phyloP scores from a whole-genome alignment of 2,888 invertebrate genomes.

The Trachelus troglodyta region DNA sequence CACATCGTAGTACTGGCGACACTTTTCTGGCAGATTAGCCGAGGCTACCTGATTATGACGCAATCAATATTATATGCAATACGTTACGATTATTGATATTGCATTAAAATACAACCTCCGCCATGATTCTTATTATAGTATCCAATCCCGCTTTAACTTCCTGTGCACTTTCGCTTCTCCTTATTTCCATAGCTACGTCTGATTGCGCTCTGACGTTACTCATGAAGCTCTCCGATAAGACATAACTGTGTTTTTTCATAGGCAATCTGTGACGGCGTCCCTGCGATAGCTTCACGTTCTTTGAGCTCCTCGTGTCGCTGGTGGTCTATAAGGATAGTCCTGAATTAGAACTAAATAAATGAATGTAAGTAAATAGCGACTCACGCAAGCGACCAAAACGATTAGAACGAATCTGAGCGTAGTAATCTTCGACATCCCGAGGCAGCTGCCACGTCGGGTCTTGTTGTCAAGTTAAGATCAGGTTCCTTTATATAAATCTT shows the following conservation, averaged over 20 bases:
- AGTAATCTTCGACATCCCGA: neutral
- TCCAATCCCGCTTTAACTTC: neutral
- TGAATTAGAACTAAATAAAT: neutral
- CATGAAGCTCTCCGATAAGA: neutral
- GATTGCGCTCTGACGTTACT: neutral
- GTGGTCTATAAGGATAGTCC: neutral
- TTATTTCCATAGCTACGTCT: neutral
- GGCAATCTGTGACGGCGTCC: neutral
- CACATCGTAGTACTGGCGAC: no score
- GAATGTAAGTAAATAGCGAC: neutral
- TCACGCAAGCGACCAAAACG: neutral
- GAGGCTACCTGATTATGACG: no score
- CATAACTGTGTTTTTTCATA: neutral
- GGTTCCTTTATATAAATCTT: neutral
- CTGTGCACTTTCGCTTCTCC: neutral
- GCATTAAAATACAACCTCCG: no score
- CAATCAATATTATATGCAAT: no score
- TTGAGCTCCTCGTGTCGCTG: neutral
- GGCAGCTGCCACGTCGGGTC: neutral
- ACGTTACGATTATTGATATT: no score
- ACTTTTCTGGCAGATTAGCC: no score
- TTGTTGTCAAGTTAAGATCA: neutral
- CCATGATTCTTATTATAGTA: neutral
- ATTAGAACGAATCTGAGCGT: neutral
- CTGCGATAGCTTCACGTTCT: neutral